Conservation (phyloP, 1,140 invertebrate genomes). For the Plutomurus gul region DNA sequence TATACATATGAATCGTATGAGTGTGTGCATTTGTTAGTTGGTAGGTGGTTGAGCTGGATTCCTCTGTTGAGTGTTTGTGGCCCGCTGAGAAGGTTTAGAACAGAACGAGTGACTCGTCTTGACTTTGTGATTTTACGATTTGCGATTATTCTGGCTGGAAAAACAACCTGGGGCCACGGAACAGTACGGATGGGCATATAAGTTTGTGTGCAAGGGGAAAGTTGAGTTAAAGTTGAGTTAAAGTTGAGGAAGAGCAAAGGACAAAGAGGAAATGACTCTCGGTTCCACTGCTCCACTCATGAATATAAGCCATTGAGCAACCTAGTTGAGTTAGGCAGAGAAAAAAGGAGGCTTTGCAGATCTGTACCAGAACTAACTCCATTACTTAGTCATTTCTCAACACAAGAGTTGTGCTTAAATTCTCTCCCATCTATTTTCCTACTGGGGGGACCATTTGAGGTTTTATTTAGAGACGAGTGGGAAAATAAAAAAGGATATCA, state of each 20-base stretch:
- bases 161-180: background rate
- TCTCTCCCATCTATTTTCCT: background rate
- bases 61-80: background rate
- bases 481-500: constrained; percentile 25
- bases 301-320: background rate
- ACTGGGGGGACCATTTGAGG: background rate
- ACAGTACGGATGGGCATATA: background rate
- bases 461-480: constrained; percentile 20
- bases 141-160: constrained; percentile 25
- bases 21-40: background rate
- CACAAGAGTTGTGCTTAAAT: background rate
- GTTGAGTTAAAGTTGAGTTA: background rate
- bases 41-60: background rate
- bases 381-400: constrained; percentile 10
- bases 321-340: background rate
- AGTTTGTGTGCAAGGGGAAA: background rate
- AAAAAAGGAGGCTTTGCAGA: background rate
- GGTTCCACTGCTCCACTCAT: background rate
- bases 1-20: background rate
- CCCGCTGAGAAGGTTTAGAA: constrained; percentile 28
- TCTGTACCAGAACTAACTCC: background rate
- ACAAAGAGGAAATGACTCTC: constrained; percentile 8
- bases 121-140: constrained; percentile 26
- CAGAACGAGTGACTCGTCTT: constrained; percentile 7
- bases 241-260: background rate